Percentiles rank a stretch among this genome's conserved stretches.
These are phyloP conservation scores for Cyaniris semiargus DNA, from an alignment of 2,888 invertebrate species.

Conservation along the genomic window DNA sequence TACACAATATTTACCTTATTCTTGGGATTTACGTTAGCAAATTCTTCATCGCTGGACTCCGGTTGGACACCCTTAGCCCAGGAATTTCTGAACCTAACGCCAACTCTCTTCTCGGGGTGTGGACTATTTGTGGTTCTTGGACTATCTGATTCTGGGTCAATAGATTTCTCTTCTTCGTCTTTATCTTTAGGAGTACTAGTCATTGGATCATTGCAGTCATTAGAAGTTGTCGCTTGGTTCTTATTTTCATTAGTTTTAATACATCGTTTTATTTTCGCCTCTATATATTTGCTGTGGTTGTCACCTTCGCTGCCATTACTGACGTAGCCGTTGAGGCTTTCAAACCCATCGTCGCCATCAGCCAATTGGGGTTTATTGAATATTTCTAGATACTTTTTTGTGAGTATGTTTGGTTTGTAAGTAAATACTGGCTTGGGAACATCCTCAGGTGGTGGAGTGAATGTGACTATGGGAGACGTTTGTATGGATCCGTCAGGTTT, in stretches of 20 bases:
- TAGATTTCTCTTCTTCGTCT: constrained; percentile 66
- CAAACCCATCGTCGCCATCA: constrained; percentile 90
- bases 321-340: constrained; percentile 90
- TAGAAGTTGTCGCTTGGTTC: constrained; percentile 33
- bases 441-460: constrained; percentile 69
- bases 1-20: constrained; percentile 55
- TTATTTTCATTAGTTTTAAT: constrained; percentile 33
- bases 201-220: constrained; percentile 22
- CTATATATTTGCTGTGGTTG: constrained; percentile 49
- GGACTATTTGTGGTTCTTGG: constrained; percentile 60
- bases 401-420: constrained; percentile 64
- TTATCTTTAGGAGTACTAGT: constrained; percentile 36
- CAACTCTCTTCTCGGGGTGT: constrained; percentile 57
- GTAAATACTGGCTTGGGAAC: constrained; percentile 56
- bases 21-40: constrained; percentile 58
- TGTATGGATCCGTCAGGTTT: constrained; percentile 57
- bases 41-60: constrained; percentile 68
- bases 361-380: constrained; percentile 66
- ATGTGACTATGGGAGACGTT: constrained; percentile 66
- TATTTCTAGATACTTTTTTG: constrained; percentile 72
- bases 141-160: constrained; percentile 64
- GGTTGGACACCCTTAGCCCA: constrained; percentile 60
- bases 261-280: constrained; percentile 34
- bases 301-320: constrained; percentile 83
- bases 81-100: constrained; percentile 67